Conservation (phyloP, 2,888 invertebrate species). For the Bruchidius siliquastri region DNA sequence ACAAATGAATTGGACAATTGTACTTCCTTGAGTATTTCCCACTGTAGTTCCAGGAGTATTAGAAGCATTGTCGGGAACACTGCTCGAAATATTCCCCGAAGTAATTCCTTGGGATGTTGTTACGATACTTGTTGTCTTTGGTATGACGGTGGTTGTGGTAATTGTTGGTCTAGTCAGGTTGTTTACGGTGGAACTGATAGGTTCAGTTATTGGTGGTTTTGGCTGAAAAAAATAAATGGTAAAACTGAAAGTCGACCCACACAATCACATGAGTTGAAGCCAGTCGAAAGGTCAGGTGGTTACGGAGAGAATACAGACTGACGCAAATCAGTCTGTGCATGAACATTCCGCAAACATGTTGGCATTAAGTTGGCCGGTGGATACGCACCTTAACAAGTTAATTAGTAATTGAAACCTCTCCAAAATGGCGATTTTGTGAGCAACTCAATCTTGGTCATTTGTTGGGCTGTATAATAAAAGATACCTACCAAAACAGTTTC, state of each 20-base stretch:
- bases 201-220: conserved; percentile 11
- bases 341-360: too few relatives aligned
- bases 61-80: neutral
- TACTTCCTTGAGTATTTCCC: conserved; percentile 28
- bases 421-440: too few relatives aligned
- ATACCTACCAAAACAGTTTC: conserved; percentile 9
- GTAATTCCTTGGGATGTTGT: conserved; percentile 25
- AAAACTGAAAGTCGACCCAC: too few relatives aligned
- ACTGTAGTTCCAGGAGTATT: neutral
- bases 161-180: neutral
- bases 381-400: too few relatives aligned
- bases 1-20: conserved; percentile 58
- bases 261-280: too few relatives aligned
- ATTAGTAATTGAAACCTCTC: too few relatives aligned
- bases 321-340: too few relatives aligned
- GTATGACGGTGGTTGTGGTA: conserved; percentile 15
- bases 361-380: too few relatives aligned
- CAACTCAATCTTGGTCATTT: too few relatives aligned
- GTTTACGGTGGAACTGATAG: neutral
- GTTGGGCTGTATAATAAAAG: too few relatives aligned
- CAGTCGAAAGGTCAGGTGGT: too few relatives aligned
- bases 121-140: conserved; percentile 26
- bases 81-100: conserved; percentile 14
- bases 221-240: conserved; percentile 13
- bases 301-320: too few relatives aligned